phyloP scores from a whole-genome alignment of 2,113 vertebrate species.

The Platysternon megacephalum region DNA sequence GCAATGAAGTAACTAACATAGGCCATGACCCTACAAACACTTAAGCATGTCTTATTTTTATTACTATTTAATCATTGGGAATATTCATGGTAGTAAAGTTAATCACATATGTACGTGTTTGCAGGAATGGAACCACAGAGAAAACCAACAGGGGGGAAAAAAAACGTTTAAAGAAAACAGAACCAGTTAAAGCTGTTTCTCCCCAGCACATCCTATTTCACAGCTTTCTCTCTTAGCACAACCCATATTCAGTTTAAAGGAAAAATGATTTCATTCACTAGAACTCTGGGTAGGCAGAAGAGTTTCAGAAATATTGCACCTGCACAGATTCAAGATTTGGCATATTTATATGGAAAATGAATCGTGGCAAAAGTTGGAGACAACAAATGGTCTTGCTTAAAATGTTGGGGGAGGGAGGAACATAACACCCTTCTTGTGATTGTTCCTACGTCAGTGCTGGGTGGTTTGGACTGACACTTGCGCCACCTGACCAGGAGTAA shows the following conservation, averaged over 20 bases:
- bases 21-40: accelerated
- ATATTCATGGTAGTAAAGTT: no score
- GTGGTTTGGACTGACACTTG: neutral
- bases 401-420: neutral
- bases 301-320: neutral
- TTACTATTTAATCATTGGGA: neutral
- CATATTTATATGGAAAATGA: neutral
- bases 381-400: neutral
- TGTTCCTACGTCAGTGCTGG: neutral
- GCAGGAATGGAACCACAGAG: neutral
- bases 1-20: accelerated
- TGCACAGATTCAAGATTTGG: neutral
- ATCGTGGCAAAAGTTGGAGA: neutral
- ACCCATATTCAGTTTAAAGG: neutral
- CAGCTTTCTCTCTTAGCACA: neutral
- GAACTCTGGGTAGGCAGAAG: neutral
- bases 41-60: neutral
- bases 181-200: neutral
- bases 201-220: neutral
- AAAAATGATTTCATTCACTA: neutral
- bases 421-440: neutral
- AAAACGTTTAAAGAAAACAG: neutral
- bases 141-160: neutral
- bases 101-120: neutral
- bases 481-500: neutral